Conservation (phyloP, 2,888 invertebrate genomes). For the Hydrotaea cyrtoneurina region DNA sequence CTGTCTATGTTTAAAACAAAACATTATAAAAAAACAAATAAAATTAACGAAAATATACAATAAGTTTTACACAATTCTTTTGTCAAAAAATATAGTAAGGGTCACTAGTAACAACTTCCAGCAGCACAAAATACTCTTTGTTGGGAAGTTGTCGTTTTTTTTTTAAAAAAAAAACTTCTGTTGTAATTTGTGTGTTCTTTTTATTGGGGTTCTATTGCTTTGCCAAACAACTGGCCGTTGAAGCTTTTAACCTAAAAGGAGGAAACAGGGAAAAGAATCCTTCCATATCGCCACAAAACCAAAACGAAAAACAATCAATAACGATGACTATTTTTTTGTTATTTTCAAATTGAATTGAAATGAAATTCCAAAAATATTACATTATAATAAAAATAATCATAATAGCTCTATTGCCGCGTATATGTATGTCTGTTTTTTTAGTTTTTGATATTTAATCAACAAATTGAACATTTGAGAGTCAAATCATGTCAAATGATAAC, state of each 20-base stretch:
- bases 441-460: constrained; percentile 56
- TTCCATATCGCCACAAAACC: not conserved
- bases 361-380: constrained; percentile 42
- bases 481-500: constrained; percentile 39
- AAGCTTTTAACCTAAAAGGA: constrained; percentile 22
- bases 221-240: not conserved
- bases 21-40: constrained; percentile 6
- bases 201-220: not conserved
- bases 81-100: constrained; percentile 67
- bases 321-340: constrained; percentile 80
- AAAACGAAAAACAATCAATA: constrained; percentile 75
- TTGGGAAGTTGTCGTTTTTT: not conserved
- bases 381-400: constrained; percentile 49
- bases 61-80: constrained; percentile 66
- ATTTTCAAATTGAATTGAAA: constrained; percentile 48
- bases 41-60: constrained; percentile 49
- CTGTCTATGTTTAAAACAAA: constrained; percentile 68
- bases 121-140: not conserved
- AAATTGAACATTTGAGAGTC: constrained; percentile 58
- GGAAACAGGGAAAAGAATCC: not conserved
- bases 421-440: constrained; percentile 79
- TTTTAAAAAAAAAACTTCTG: not conserved
- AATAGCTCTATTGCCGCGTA: constrained; percentile 81
- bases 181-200: constrained; percentile 6
- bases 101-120: constrained; percentile 11